Percentiles rank a stretch among this genome's conserved stretches.
Conservation (phyloP, 2,113 vertebrate genomes). For the Gavia stellata region DNA sequence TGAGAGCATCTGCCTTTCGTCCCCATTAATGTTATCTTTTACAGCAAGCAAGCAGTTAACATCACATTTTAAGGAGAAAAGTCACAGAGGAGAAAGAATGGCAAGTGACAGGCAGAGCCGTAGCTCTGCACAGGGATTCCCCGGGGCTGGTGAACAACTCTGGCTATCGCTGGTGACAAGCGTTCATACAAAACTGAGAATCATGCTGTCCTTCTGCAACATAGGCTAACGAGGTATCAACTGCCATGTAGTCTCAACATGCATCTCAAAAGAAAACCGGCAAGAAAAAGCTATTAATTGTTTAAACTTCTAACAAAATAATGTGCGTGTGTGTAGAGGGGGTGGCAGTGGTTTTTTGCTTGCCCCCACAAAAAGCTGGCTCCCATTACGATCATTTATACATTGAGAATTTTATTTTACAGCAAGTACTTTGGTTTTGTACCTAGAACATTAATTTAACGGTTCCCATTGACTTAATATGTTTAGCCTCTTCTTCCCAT, state of each 20-base stretch:
- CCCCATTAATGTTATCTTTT: background rate
- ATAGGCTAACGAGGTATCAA: background rate
- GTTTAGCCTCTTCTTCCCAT: background rate
- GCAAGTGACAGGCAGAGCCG: background rate
- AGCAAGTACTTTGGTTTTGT: background rate
- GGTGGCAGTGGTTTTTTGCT: background rate
- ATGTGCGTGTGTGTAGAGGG: background rate
- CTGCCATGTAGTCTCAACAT: background rate
- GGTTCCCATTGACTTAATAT: background rate
- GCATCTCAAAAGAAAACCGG: background rate
- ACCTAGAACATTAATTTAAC: background rate
- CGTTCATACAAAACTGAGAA: background rate
- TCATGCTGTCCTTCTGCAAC: background rate
- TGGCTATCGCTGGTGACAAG: fast-evolving
- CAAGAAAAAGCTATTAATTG: background rate
- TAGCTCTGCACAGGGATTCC: background rate
- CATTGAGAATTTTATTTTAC: background rate
- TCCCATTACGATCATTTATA: background rate
- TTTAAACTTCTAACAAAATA: background rate
- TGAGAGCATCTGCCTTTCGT: background rate
- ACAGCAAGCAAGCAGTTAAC: background rate
- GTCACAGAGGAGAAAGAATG: background rate
- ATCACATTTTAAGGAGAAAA: background rate
- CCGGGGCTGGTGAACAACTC: background rate
- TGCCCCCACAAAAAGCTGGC: background rate